phyloP scores from a whole-genome alignment of 2,888 invertebrate species.

The Eulithis prunata region DNA sequence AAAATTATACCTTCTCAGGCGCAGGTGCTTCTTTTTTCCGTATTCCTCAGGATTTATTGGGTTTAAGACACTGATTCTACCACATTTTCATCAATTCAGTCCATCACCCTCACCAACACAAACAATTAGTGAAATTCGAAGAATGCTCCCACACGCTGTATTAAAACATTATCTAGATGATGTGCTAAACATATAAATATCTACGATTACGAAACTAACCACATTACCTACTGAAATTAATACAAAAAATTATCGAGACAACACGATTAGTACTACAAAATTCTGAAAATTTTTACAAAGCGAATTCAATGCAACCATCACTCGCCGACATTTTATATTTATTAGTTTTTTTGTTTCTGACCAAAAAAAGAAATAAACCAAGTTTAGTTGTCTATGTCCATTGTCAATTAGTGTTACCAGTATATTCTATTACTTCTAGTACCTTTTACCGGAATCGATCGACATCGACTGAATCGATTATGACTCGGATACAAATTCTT shows the following conservation, averaged over 20 bases:
- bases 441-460: too few relatives aligned
- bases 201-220: conserved; percentile 1
- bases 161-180: conserved; percentile 1
- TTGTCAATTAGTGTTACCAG: too few relatives aligned
- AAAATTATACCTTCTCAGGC: conserved; percentile 58
- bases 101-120: conserved; percentile 66
- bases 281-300: conserved; percentile 58
- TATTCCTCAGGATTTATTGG: conserved; percentile 48
- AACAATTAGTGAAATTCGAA: conserved; percentile 68
- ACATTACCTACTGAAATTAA: not conserved
- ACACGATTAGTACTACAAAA: conserved; percentile 34
- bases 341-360: conserved; percentile 1
- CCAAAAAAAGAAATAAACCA: too few relatives aligned
- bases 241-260: conserved; percentile 1
- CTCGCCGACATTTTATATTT: conserved; percentile 46
- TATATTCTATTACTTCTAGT: too few relatives aligned
- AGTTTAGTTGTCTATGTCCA: too few relatives aligned
- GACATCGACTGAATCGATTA: too few relatives aligned
- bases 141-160: conserved; percentile 60
- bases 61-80: conserved; percentile 61
- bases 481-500: too few relatives aligned
- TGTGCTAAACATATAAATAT: not conserved
- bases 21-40: conserved; percentile 46
- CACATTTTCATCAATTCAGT: conserved; percentile 71
- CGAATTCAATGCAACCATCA: conserved; percentile 60